phyloP scores from a whole-genome alignment of 2,797 vertebrate species.

The Onychomys torridus region DNA sequence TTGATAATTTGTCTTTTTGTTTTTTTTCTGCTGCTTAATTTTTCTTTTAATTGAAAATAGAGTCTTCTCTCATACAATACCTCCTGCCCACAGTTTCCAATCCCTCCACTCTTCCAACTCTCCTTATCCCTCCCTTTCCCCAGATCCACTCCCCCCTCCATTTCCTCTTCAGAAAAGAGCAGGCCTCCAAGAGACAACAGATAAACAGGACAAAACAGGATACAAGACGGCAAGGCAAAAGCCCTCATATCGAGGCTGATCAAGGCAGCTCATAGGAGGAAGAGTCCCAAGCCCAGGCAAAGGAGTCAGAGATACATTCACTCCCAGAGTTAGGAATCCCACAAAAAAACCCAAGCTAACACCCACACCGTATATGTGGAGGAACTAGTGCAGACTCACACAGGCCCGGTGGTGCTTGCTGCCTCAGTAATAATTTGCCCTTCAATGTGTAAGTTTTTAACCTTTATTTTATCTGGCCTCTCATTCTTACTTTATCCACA shows the following conservation, averaged over 20 bases:
- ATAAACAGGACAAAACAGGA: background rate
- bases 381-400: background rate
- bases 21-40: background rate
- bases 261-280: background rate
- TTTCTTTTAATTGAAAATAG: background rate
- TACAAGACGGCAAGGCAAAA: background rate
- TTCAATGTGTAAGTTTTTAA: constrained; percentile 44
- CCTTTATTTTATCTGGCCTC: background rate
- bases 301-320: background rate
- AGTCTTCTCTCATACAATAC: background rate
- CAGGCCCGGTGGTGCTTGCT: background rate
- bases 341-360: background rate
- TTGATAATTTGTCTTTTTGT: background rate
- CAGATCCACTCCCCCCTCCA: background rate
- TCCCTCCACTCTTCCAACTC: background rate
- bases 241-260: background rate
- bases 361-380: background rate
- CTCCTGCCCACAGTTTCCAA: background rate
- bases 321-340: background rate
- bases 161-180: background rate
- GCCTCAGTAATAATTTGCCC: background rate
- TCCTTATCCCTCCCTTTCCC: no score
- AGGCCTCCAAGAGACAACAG: background rate
- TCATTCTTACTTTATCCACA: background rate
- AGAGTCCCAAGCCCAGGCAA: background rate